phyloP scores from a whole-genome alignment of 2,888 invertebrate species.

The Volucella bombylans region DNA sequence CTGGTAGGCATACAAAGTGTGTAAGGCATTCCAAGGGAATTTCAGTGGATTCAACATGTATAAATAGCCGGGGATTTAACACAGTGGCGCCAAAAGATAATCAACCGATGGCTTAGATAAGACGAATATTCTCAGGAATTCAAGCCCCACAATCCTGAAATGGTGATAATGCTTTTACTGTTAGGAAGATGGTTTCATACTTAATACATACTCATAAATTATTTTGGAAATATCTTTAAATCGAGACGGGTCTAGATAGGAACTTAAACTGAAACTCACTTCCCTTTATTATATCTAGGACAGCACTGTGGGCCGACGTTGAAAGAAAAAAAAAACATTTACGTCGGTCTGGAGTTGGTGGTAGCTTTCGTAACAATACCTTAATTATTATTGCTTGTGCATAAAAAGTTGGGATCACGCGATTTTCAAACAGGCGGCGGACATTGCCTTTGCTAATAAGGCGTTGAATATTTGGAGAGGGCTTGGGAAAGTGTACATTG shows the following conservation, averaged over 20 bases:
- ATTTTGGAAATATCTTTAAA: too few species aligned
- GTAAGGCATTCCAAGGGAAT: slow-evolving; percentile 42
- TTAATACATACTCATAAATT: too few species aligned
- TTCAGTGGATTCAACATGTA: background rate
- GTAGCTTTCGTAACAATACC: slow-evolving; percentile 52
- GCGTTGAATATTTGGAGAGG: background rate
- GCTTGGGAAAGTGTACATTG: slow-evolving; percentile 23
- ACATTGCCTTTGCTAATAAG: slow-evolving; percentile 39
- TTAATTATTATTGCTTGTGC: slow-evolving; percentile 69
- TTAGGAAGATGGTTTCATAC: too few species aligned
- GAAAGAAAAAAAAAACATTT: background rate
- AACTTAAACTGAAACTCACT: too few species aligned
- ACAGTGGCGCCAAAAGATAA: too few species aligned
- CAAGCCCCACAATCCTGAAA: too few species aligned
- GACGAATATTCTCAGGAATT: too few species aligned
- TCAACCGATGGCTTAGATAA: too few species aligned
- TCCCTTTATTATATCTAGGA: too few species aligned
- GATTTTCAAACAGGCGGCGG: slow-evolving; percentile 46
- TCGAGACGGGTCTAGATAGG: too few species aligned
- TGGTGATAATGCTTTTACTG: too few species aligned
- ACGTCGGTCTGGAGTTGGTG: slow-evolving; percentile 13
- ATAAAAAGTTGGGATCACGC: slow-evolving; percentile 66
- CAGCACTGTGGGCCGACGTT: background rate
- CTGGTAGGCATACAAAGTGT: slow-evolving; percentile 29
- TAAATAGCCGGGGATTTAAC: too few species aligned